Evolutionary conservation across 53 echinoderm and acorn worm species (phyloP).

Genomic region (Mesocentrotus franciscanus): DNA sequence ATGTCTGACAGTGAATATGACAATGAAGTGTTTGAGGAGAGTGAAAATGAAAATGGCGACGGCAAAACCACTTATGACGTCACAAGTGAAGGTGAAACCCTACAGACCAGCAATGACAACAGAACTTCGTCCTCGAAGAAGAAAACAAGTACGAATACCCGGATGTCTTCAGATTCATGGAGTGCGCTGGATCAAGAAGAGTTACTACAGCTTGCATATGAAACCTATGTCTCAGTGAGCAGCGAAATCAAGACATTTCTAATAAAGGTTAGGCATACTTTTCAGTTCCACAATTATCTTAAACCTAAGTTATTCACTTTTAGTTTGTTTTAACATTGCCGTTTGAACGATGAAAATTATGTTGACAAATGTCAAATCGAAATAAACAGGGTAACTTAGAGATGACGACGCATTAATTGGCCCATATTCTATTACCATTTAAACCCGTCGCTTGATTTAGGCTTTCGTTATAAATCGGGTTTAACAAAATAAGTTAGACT

Average conservation of each 20-base stretch:
- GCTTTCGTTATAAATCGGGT: no score
- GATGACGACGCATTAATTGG: no score
- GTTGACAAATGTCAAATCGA: no score
- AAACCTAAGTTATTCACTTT: no score
- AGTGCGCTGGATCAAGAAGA: constrained; percentile 20
- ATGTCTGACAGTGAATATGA: neutral
- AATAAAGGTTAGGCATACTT: neutral
- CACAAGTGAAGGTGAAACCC: neutral
- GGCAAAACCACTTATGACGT: neutral
- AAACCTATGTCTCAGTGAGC: constrained; percentile 44
- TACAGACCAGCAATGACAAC: neutral
- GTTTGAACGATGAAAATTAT: no score
- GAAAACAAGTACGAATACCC: neutral
- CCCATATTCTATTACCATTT: no score
- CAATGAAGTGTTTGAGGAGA: neutral
- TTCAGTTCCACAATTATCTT: no score
- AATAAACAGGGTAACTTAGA: no score
- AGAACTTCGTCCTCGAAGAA: neutral
- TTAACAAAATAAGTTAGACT: no score
- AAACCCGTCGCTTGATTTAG: no score
- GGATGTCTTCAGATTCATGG: constrained; percentile 5
- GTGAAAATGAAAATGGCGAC: neutral
- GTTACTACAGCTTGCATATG: constrained; percentile 35
- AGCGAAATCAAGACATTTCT: constrained; percentile 57
- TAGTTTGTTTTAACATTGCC: no score